Evolutionary conservation across 1,140 invertebrate species (phyloP).

Genomic region (Amyelois transitella): DNA sequence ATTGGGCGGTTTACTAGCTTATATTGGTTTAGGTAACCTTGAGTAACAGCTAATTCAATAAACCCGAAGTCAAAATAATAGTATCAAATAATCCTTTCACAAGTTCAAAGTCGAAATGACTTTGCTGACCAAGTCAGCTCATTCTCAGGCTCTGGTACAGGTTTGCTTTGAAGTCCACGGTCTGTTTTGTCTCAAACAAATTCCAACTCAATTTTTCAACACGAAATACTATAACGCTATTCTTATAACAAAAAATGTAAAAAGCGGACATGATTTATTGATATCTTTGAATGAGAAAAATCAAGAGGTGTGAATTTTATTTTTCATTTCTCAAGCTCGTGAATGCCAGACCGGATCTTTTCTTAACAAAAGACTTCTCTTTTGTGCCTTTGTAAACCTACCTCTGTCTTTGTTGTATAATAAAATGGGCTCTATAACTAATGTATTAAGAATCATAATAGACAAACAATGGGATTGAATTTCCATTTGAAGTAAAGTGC

Average conservation of each 20-base stretch:
- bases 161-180: no score
- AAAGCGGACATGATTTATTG: not conserved
- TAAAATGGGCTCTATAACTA: constrained; percentile 9
- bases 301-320: constrained; percentile 11
- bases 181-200: no score
- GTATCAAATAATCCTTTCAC: no score
- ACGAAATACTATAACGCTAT: not conserved
- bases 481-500: constrained; percentile 36
- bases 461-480: not conserved
- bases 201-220: no score
- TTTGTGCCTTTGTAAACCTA: constrained; percentile 20
- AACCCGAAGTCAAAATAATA: no score
- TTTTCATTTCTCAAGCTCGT: constrained; percentile 18
- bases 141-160: no score
- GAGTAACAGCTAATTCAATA: no score
- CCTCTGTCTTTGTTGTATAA: constrained; percentile 7
- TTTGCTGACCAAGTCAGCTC: no score
- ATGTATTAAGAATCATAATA: not conserved
- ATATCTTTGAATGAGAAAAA: not conserved
- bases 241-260: not conserved
- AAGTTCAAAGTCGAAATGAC: no score
- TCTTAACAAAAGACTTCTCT: constrained; percentile 22
- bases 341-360: constrained; percentile 18
- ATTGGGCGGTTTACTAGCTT: no score
- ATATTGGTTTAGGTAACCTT: no score